Evolutionary conservation across 2,113 vertebrate genomes (phyloP).

Genomic region (Nematolebias whitei): DNA sequence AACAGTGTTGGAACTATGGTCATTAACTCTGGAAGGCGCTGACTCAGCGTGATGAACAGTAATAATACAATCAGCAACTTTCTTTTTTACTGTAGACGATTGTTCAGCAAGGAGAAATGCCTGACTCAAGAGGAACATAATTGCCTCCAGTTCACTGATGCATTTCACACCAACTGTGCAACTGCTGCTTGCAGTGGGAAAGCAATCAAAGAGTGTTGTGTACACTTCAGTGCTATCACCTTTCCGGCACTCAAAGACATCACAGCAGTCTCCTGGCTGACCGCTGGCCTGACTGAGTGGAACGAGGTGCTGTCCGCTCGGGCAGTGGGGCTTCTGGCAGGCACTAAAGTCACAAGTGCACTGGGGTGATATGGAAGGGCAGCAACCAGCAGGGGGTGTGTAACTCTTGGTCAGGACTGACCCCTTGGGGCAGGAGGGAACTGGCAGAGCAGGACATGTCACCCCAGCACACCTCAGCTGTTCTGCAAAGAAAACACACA

Average conservation of each 20-base stretch:
- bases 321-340: conserved; percentile 73
- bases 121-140: conserved; percentile 51
- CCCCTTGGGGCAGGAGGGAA: conserved; percentile 74
- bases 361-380: conserved; percentile 68
- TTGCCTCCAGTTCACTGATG: conserved; percentile 33
- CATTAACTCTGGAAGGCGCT: conserved; percentile 13
- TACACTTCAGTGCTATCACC: conserved; percentile 64
- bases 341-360: conserved; percentile 77
- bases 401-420: conserved; percentile 77
- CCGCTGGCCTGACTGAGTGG: conserved; percentile 70
- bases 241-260: conserved; percentile 79
- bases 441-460: conserved; percentile 65
- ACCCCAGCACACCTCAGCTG: conserved; percentile 76
- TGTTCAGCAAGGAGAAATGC: conserved; percentile 45
- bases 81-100: conserved; percentile 47
- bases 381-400: conserved; percentile 76
- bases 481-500: conserved; percentile 65
- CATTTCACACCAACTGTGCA: conserved; percentile 44
- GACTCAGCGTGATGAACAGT: conserved; percentile 42
- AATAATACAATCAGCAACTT: conserved; percentile 55
- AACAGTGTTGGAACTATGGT: conserved; percentile 44
- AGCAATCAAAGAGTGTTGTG: conserved; percentile 16
- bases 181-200: conserved; percentile 30
- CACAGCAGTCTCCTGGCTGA: conserved; percentile 80
- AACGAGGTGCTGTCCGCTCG: conserved; percentile 62